These are phyloP conservation scores for Pangasius djambal DNA, from an alignment of 2,797 vertebrate species.

Conservation along the genomic window DNA sequence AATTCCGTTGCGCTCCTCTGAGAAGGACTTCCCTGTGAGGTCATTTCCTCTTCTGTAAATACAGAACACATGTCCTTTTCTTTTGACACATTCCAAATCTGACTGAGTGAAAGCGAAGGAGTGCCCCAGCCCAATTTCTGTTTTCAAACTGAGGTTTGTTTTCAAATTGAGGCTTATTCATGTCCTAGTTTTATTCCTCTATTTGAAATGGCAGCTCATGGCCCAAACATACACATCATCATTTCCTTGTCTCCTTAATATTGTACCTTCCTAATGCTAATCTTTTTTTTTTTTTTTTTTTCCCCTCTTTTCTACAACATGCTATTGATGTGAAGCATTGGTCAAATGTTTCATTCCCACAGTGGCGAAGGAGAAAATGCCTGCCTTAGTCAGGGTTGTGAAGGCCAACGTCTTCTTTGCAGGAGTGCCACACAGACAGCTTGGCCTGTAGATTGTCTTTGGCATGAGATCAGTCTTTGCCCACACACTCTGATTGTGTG, in stretches of 20 bases:
- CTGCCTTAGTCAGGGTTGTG: slow-evolving; percentile 7
- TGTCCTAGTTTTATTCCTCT: neutral
- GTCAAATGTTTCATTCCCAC: neutral
- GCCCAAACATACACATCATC: neutral
- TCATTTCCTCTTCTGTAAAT: slow-evolving; percentile 60
- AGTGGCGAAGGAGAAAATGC: neutral
- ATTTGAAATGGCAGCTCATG: neutral
- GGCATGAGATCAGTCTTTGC: slow-evolving; percentile 54
- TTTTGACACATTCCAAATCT: slow-evolving; percentile 47
- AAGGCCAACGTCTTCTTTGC: slow-evolving; percentile 24
- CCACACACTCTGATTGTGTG: slow-evolving; percentile 54
- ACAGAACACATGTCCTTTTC: slow-evolving; percentile 51
- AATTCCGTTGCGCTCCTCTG: slow-evolving; percentile 46
- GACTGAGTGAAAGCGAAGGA: slow-evolving; percentile 27
- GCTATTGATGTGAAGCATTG: neutral
- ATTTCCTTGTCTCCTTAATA: neutral
- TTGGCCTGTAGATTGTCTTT: slow-evolving; percentile 51
- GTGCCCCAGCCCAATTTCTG: slow-evolving; percentile 20
- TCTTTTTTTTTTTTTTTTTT: too few relatives aligned
- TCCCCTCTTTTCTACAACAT: neutral
- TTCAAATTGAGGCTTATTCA: neutral
- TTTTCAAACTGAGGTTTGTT: slow-evolving; percentile 29
- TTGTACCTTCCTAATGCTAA: neutral
- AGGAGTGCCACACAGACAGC: slow-evolving; percentile 46
- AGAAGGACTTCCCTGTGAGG: slow-evolving; percentile 60